These are phyloP conservation scores for Papilio gigon DNA, from an alignment of 2,888 invertebrate species.

Conservation along the genomic window DNA sequence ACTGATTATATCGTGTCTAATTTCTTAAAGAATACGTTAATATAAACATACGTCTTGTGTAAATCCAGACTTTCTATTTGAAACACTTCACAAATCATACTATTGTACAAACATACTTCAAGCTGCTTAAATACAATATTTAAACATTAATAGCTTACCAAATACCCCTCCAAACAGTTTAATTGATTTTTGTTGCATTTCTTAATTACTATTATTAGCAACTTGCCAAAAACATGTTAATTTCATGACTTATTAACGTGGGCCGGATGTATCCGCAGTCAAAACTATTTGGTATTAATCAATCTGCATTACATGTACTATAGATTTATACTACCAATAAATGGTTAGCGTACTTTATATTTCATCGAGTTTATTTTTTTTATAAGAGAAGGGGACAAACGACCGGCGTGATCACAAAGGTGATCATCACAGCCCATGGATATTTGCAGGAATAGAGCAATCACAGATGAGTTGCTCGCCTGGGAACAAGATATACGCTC, in stretches of 20 bases:
- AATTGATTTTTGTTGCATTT: neutral
- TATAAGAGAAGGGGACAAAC: no score
- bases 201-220: neutral
- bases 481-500: no score
- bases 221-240: neutral
- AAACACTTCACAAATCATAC: constrained; percentile 9
- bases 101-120: constrained; percentile 9
- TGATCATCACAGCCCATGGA: no score
- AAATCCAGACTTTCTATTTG: neutral
- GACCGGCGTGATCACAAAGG: no score
- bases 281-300: constrained; percentile 20
- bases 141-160: neutral
- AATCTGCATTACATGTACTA: neutral
- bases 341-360: neutral
- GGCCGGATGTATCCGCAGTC: neutral
- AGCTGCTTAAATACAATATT: constrained; percentile 10
- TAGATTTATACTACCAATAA: neutral
- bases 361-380: neutral
- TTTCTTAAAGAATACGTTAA: no score
- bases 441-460: no score
- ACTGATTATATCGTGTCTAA: no score
- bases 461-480: no score
- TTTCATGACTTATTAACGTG: neutral
- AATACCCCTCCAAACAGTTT: neutral
- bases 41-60: neutral